These are phyloP conservation scores for Syngnathus scovelli DNA, from an alignment of 2,113 vertebrate genomes.

Conservation along the genomic window DNA sequence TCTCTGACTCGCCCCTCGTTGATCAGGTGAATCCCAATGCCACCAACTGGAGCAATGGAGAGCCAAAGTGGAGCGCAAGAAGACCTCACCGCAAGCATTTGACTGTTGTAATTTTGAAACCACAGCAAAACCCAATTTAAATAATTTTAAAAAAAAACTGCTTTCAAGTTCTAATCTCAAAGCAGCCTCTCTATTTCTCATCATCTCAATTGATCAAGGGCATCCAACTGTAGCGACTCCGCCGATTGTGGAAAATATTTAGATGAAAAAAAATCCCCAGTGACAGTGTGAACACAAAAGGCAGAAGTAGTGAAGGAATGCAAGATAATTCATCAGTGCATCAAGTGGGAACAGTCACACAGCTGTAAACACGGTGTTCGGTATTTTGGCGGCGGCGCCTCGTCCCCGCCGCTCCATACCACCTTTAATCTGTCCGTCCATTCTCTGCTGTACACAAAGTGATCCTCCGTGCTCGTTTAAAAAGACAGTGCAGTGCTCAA, in stretches of 20 bases:
- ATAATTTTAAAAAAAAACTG: too few relatives aligned
- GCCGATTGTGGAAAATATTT: too few relatives aligned
- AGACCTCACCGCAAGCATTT: constrained; percentile 2
- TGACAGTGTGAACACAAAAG: too few relatives aligned
- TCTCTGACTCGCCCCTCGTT: constrained; percentile 14
- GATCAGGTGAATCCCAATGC: constrained; percentile 39
- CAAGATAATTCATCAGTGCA: background rate
- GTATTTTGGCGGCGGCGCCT: background rate
- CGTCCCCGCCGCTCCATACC: background rate
- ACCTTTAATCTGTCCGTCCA: background rate
- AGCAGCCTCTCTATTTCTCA: too few relatives aligned
- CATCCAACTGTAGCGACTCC: too few relatives aligned
- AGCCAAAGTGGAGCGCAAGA: constrained; percentile 15
- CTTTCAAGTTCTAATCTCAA: too few relatives aligned
- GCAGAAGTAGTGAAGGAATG: background rate
- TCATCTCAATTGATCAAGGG: too few relatives aligned
- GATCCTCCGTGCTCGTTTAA: background rate
- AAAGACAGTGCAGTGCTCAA: constrained; percentile 22
- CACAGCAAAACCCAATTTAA: too few relatives aligned
- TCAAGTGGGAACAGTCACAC: background rate
- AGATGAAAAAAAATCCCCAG: too few relatives aligned
- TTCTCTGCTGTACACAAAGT: background rate
- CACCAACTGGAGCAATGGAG: constrained; percentile 31
- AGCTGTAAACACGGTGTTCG: background rate
- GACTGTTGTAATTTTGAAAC: too few relatives aligned